These are phyloP conservation scores for Guaruba guarouba DNA, from an alignment of 2,113 vertebrate genomes.

Conservation along the genomic window DNA sequence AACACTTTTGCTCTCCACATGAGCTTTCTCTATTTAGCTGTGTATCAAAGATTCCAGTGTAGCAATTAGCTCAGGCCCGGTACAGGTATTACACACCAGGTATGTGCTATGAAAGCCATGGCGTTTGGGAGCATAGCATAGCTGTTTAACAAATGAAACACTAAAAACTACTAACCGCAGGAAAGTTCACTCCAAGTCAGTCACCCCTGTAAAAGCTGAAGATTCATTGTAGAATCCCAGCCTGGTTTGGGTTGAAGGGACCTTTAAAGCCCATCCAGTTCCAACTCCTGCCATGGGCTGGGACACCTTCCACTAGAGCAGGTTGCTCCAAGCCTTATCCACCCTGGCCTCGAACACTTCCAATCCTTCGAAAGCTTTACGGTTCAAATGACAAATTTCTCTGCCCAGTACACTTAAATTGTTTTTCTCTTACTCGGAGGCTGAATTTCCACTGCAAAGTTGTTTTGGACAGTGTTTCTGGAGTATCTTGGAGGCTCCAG, in stretches of 20 bases:
- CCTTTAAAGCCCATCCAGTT: not conserved
- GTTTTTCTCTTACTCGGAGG: not conserved
- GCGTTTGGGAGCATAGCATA: fast-evolving
- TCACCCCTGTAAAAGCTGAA: not conserved
- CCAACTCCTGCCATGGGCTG: not conserved
- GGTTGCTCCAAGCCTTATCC: not conserved
- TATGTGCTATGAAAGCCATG: fast-evolving
- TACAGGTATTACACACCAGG: fast-evolving
- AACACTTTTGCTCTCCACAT: fast-evolving
- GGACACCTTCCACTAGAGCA: not conserved
- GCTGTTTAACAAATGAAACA: not conserved
- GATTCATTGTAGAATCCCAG: not conserved
- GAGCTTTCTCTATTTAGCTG: not conserved
- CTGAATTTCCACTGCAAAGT: not conserved
- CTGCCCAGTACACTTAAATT: not conserved
- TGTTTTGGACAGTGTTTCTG: not conserved
- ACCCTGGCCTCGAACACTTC: not conserved
- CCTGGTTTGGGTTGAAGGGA: not conserved
- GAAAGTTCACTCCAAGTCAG: not conserved
- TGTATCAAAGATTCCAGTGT: fast-evolving
- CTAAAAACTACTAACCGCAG: not conserved
- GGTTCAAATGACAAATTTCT: not conserved
- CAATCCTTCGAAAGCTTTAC: not conserved
- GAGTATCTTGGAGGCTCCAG: not conserved
- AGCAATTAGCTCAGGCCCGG: not conserved